Evolutionary conservation across 2,113 vertebrate genomes (phyloP).

Genomic region (Clinocottus analis): DNA sequence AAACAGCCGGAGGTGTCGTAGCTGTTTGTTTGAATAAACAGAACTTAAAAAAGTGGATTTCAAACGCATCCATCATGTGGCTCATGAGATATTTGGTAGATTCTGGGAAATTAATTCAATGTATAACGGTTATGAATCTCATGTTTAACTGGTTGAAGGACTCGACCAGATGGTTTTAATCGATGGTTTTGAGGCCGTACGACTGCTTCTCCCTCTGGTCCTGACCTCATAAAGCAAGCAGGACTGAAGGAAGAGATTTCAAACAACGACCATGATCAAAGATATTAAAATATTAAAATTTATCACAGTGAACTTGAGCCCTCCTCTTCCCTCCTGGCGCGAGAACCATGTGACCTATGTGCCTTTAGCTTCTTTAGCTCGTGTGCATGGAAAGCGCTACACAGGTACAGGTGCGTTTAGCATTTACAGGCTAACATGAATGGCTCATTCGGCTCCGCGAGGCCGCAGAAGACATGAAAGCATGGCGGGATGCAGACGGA

Average conservation of each 20-base stretch:
- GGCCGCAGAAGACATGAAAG: constrained; percentile 14
- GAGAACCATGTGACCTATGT: not conserved
- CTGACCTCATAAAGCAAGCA: not conserved
- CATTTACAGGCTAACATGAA: constrained; percentile 13
- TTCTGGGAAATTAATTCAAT: not conserved
- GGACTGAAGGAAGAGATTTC: not conserved
- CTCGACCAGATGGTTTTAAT: not conserved
- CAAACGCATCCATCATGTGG: not conserved
- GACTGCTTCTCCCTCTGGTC: not conserved
- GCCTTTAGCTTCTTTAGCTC: no score
- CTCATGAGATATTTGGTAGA: not conserved
- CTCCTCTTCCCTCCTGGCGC: not conserved
- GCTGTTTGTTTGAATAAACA: not conserved
- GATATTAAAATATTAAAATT: not conserved
- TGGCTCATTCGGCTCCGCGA: constrained; percentile 1
- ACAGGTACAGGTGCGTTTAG: no score
- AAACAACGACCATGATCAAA: no score
- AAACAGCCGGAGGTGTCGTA: not conserved
- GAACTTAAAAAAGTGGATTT: constrained; percentile 9
- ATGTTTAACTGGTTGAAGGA: not conserved
- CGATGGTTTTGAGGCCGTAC: not conserved
- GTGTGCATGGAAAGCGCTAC: no score
- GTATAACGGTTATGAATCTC: not conserved
- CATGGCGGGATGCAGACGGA: constrained; percentile 24
- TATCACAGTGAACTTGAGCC: not conserved